Evolutionary conservation across 37 sponge, comb jelly and placozoan species (phyloP), one percentile per base, ranked within the genome.

Genomic region (Diacarnus erythraeanus): DNA sequence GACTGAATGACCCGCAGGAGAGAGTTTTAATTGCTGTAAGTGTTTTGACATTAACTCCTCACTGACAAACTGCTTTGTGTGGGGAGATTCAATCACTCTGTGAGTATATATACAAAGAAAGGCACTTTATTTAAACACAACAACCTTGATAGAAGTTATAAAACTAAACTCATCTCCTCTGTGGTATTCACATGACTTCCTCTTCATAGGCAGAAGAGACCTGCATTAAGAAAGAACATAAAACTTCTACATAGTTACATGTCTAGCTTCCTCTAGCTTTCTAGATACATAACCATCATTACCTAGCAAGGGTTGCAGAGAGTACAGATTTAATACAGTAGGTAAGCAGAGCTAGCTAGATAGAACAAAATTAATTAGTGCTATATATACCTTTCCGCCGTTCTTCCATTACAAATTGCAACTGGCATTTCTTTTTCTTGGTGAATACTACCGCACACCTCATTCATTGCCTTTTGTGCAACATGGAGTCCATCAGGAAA

Each of bases 11-110:
- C n/a, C n/a, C n/a, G n/a, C n/a, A 41, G 77, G 12, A 40, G 64
- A 51, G 3, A 87, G 57, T 67, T 69, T 58, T 35, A 87, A 69
- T 39, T 87, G 82, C 18, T 87, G 60, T 38, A 87, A 33, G 67
- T 38, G 27, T 8, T 38, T 34, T 1, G 77, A 60, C 87, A 87
- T 81, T 25, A 29, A 27, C 36, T 87, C 87, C 68, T 87, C 87
- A 38, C 68, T 81, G 27, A 80, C 29, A 1, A 77, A 74, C 30
- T 74, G 58, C 82, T 87, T 87, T 18, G 79, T 34, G n/a, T 47
- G 51, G 51, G 6, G 51, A 47, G 51, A 15, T 47, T n/a, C n/a
- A n/a, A 12, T 47, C 51, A 47, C 51, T 47, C 51, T 47, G 51
- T 12, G 12, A 6, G 12, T 12, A 47, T 47, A 15, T 15, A 47